Conservation (phyloP, 1,140 invertebrate genomes). For the Listronotus bonariensis region DNA sequence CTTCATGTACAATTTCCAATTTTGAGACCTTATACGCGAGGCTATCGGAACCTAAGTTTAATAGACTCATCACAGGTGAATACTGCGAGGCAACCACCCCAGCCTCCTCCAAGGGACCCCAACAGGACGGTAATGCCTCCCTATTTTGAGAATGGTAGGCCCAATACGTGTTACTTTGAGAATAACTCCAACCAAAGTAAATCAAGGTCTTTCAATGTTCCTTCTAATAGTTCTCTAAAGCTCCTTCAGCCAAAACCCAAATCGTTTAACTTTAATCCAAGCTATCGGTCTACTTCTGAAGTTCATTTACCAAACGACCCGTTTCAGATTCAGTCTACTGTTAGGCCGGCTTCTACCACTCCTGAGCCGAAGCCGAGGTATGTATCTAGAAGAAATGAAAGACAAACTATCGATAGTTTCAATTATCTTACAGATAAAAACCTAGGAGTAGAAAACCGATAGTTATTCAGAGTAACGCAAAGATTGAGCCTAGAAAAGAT, state of each 20-base stretch:
- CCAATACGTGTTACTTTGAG: constrained; percentile 61
- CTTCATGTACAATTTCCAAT: constrained; percentile 49
- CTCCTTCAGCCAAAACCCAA: constrained; percentile 30
- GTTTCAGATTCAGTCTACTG: constrained; percentile 46
- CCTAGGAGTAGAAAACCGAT: constrained; percentile 69
- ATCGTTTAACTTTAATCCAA: constrained; percentile 43
- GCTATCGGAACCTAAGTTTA: constrained; percentile 47
- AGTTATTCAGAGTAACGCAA: constrained; percentile 45
- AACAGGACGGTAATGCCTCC: constrained; percentile 61
- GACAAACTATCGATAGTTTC: constrained; percentile 54
- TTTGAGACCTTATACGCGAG: constrained; percentile 42
- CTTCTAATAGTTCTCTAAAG: background rate
- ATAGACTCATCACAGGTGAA: constrained; percentile 40
- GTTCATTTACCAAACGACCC: constrained; percentile 57
- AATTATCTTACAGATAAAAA: constrained; percentile 70
- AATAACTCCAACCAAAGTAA: constrained; percentile 16
- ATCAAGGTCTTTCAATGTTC: constrained; percentile 34
- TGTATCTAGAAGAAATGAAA: constrained; percentile 36
- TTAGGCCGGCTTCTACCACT: constrained; percentile 63
- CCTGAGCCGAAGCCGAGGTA: constrained; percentile 53
- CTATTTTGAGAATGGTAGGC: constrained; percentile 58
- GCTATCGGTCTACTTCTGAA: constrained; percentile 60
- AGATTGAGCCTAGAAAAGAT: constrained; percentile 31
- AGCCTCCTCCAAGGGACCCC: constrained; percentile 73
- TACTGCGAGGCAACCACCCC: constrained; percentile 57